phyloP scores from a whole-genome alignment of 2,888 invertebrate genomes.

The Formica aserva region DNA sequence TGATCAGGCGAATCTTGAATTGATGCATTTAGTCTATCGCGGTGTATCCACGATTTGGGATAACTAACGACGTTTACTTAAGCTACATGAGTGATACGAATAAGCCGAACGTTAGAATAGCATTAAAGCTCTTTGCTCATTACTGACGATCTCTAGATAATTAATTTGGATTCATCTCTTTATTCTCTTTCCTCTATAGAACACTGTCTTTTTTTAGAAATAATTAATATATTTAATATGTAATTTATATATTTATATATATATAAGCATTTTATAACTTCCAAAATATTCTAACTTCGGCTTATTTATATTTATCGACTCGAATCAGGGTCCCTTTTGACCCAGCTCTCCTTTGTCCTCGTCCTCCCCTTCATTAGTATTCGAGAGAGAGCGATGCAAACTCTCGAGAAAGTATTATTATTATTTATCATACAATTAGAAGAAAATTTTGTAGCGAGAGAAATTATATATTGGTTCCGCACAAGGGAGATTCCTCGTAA shows the following conservation, averaged over 20 bases:
- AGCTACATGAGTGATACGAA: slow-evolving; percentile 3
- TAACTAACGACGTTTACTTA: slow-evolving; percentile 26
- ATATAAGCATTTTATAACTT: slow-evolving; percentile 10
- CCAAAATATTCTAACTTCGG: slow-evolving; percentile 28
- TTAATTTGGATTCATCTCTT: slow-evolving; percentile 12
- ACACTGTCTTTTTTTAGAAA: background rate
- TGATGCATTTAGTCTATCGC: slow-evolving; percentile 54
- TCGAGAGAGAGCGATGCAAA: slow-evolving; percentile 51
- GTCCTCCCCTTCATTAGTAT: slow-evolving; percentile 64
- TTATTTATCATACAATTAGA: slow-evolving; percentile 60
- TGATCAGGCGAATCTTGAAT: slow-evolving; percentile 46
- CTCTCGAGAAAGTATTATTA: slow-evolving; percentile 75
- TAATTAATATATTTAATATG: slow-evolving; percentile 15
- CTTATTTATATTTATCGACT: slow-evolving; percentile 37
- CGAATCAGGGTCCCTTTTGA: slow-evolving; percentile 73
- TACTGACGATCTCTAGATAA: slow-evolving; percentile 10
- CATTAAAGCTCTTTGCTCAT: slow-evolving; percentile 15
- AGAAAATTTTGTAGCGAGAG: background rate
- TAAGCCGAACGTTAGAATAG: slow-evolving; percentile 26
- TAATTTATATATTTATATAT: background rate
- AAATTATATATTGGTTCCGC: background rate
- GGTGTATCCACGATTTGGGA: background rate
- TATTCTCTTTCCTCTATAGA: background rate
- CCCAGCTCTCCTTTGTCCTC: slow-evolving; percentile 64
- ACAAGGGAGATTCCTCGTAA: background rate